These are phyloP conservation scores for Stichodactyla mertensii DNA, from an alignment of 64 coral and sea anemone genomes.

Conservation along the genomic window DNA sequence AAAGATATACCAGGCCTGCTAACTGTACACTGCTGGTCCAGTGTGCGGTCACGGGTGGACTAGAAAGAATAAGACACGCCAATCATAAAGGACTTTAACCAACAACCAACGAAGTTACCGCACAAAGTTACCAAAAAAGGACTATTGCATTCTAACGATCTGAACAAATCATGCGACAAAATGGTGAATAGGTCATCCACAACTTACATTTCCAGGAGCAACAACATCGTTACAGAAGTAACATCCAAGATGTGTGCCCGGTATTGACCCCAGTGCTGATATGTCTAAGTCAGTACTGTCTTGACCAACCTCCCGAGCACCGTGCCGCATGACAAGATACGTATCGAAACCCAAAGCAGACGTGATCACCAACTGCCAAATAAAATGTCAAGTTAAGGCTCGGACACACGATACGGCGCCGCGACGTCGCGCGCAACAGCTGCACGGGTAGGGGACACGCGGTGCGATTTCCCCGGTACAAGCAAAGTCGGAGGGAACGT, in stretches of 20 bases:
- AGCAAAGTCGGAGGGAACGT: too few species aligned
- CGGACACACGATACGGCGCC: not conserved
- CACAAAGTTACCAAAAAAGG: not conserved
- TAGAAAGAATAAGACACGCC: conserved; percentile 5
- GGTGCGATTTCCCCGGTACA: too few species aligned
- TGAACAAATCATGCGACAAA: too few species aligned
- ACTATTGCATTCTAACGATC: too few species aligned
- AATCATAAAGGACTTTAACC: not conserved
- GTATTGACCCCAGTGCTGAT: conserved; percentile 29
- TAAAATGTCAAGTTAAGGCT: not conserved
- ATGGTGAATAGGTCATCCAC: not conserved
- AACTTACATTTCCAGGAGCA: conserved; percentile 98
- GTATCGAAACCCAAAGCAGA: conserved; percentile 97
- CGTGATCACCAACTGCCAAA: conserved; percentile 74
- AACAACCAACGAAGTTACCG: too few species aligned
- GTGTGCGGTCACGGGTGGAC: conserved; percentile 89
- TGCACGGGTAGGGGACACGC: too few species aligned
- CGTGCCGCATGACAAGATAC: conserved; percentile 95
- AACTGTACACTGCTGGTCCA: conserved; percentile 97
- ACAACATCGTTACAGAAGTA: conserved; percentile 99
- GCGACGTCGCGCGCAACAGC: too few species aligned
- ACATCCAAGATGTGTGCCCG: conserved; percentile 74
- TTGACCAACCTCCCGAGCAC: conserved; percentile 19
- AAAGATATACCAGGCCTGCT: conserved; percentile 87
- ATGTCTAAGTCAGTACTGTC: not conserved